Evolutionary conservation across 1,140 invertebrate species (phyloP), one percentile per base, ranked within the genome.

Genomic region (Euwallacea similis): DNA sequence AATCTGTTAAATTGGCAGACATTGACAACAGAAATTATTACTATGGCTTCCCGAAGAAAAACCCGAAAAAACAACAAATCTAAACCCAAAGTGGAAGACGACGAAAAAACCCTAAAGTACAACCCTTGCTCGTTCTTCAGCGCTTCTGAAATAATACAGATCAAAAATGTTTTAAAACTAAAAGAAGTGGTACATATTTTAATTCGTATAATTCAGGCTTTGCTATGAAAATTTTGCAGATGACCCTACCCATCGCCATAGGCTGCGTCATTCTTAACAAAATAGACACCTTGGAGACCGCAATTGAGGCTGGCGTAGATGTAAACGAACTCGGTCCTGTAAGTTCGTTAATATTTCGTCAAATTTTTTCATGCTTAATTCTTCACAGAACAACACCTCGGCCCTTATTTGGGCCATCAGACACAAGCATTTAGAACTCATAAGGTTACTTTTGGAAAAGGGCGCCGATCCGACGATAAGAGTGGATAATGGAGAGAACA

Each of bases 381-480:
- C 16, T 56, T 72, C 63, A 33, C 53, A 82, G 79, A 77, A 81
- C 69, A 77, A 79, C 42, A 68, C 70, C 8, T 79, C 80, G 0
- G 75, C 81, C 7, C 64, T 82, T 11, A 79, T 79, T 72, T 81
- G 79, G 77, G 81, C 82, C 13, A 77, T 81, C 0, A 81, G 78
- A 66, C 75, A 73, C 9, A 81, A 80, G 61, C 73, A 78, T 66
- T 41, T 79, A 7, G 79, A 82, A 33, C 79, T 82, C 71, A 78
- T 81, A 10, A 74, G 80, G 42, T 74, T 77, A 50, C 66, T 83
- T 9, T 60, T 82, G 6, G 59, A 63, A 42, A 76, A 81, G 15
- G 76, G 77, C 7, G 81, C 82, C 0, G 79, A 83, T 72, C 72
- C 81, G 42, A 72, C 70, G 8, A 68, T 77, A 7, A 70, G 67